A percentile compares a stretch with the other conserved stretches of the same genome.
Conservation (phyloP, 2,888 invertebrate genomes). For the Salpingus planirostris region DNA sequence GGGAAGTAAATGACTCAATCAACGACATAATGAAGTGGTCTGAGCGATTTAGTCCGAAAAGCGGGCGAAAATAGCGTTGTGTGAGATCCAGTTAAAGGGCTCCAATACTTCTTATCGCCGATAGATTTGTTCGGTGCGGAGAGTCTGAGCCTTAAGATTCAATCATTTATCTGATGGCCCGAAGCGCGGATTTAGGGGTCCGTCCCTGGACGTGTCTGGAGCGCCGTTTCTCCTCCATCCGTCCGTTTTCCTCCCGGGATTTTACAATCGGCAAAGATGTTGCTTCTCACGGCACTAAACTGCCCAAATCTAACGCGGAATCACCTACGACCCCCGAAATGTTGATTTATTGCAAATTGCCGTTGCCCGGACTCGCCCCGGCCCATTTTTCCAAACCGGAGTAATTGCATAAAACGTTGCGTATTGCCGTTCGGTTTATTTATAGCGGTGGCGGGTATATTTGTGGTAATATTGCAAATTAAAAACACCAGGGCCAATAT, state of each 20-base stretch:
- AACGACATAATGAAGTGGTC: slow-evolving; percentile 39
- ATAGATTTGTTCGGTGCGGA: slow-evolving; percentile 27
- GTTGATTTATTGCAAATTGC: slow-evolving; percentile 33
- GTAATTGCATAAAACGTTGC: too few relatives aligned
- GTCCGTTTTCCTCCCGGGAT: too few relatives aligned
- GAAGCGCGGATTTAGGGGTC: slow-evolving; percentile 22
- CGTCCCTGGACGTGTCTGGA: slow-evolving; percentile 16
- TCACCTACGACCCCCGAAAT: slow-evolving; percentile 19
- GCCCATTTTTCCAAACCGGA: neutral
- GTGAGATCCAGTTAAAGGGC: too few relatives aligned
- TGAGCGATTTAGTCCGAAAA: slow-evolving; percentile 31
- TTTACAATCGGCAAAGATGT: slow-evolving; percentile 30
- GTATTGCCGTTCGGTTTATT: too few relatives aligned
- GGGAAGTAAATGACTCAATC: slow-evolving; percentile 40
- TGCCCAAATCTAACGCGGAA: slow-evolving; percentile 23
- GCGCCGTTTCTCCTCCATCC: too few relatives aligned
- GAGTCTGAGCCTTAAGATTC: slow-evolving; percentile 18
- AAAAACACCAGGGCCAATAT: slow-evolving; percentile 26
- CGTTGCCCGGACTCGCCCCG: slow-evolving; percentile 5
- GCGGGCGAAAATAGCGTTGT: slow-evolving; percentile 27
- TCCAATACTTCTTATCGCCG: slow-evolving; percentile 36
- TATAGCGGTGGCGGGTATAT: too few relatives aligned
- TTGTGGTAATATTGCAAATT: slow-evolving; percentile 1
- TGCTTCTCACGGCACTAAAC: slow-evolving; percentile 32
- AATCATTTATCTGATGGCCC: slow-evolving; percentile 30